Base-by-base conservation (phyloP, 2,888 invertebrate species). In the Cryptophagus acutangulus region DNA sequence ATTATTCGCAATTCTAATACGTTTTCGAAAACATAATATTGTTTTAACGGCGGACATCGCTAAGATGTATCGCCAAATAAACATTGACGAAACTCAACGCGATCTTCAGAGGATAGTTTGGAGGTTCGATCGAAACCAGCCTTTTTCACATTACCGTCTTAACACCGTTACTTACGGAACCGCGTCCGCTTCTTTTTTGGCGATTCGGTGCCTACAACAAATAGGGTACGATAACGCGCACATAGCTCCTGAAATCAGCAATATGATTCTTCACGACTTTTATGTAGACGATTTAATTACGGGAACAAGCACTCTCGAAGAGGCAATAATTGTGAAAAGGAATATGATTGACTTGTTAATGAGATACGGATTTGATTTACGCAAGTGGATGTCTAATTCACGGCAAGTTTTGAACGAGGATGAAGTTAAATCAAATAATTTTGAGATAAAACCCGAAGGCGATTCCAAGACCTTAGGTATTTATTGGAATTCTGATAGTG, bases 141-240 rank as follows among this genome's bases (percentile, higher is more conserved):
- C 12, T 5, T 30, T 43, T 18, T 24, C 36, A 6, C 3, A 50
- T 2, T 16, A 44, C 29, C 25, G 29, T 17, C 48, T 28, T 8
- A 31, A 17, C 10, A 54, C 52, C 2, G 53, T 54, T 1, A 54
- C 51, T 2, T 54, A 54, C 29, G 55, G 55, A 1, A 51, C 45
- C 3, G 41, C 49, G 1, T 30, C 45, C 3, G 53, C 52, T 2
- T 46, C 51, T n/a, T 54, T 38, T 42, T 28, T 55, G 5, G 52
- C 52, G 1, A 45, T 45, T 8, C 41, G 48, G 1, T 34, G 46
- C 2, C 9, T 57, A 3, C 16, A 40, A n/a, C 46, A 51, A 33
- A 29, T 55, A 1, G 46, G 36, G 2, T 9, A 14, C 8, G 10
- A 9, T 17, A 10, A 26, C 9, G 12, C n/a, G 12, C 10, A 3